Percentiles rank a stretch among this genome's conserved stretches.
These are phyloP conservation scores for Cercocebus atys DNA, from an alignment of 2,113 vertebrate species.

Conservation along the genomic window DNA sequence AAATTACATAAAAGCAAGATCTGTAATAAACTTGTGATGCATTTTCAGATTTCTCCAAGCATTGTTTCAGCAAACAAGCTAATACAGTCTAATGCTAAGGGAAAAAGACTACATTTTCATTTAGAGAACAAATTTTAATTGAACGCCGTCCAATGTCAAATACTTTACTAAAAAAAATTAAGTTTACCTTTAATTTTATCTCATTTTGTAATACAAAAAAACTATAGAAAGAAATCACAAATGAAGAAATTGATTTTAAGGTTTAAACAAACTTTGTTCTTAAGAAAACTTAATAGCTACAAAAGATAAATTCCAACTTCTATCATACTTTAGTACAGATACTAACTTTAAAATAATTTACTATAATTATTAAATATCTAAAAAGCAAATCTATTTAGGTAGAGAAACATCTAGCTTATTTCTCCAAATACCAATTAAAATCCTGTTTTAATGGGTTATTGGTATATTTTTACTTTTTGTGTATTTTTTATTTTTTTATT, in stretches of 20 bases:
- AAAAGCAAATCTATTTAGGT: background rate
- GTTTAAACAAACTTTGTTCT: background rate
- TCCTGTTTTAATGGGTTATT: background rate
- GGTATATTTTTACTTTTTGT: background rate
- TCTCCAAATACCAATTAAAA: background rate
- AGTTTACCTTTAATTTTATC: background rate
- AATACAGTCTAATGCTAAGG: background rate
- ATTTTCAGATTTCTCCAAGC: background rate
- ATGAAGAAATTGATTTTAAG: background rate
- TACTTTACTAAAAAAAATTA: background rate
- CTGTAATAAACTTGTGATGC: background rate
- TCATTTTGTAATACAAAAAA: background rate
- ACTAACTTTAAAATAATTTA: background rate
- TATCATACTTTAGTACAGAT: background rate
- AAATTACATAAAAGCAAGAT: background rate
- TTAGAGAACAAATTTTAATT: conserved; percentile 13
- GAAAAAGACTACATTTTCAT: background rate
- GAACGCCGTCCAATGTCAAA: background rate
- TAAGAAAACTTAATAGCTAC: background rate
- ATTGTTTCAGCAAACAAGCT: background rate
- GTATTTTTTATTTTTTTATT: background rate
- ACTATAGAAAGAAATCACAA: background rate
- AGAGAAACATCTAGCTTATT: background rate
- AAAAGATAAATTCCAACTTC: background rate
- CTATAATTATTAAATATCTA: background rate